Conservation (phyloP, 2,113 vertebrate genomes). For the Channa maculata region DNA sequence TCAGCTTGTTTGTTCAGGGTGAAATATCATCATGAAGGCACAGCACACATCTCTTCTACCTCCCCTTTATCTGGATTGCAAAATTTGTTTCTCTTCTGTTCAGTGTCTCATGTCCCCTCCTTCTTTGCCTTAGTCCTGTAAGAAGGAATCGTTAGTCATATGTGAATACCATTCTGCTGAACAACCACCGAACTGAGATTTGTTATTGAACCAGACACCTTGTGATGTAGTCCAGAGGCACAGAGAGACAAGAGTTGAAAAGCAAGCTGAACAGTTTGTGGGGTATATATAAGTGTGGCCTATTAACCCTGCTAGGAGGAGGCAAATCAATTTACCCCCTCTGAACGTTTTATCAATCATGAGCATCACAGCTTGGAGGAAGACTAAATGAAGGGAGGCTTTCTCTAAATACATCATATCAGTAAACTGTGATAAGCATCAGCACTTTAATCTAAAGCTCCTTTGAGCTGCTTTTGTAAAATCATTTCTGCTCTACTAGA, state of each 20-base stretch:
- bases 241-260: conserved; percentile 32
- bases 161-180: conserved; percentile 39
- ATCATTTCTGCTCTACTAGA: conserved; percentile 49
- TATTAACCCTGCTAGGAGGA: conserved; percentile 58
- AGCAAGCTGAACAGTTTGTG: conserved; percentile 27
- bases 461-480: conserved; percentile 55
- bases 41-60: conserved; percentile 50
- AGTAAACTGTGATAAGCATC: conserved; percentile 55
- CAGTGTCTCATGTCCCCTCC: conserved; percentile 31
- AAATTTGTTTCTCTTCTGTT: conserved; percentile 43
- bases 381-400: conserved; percentile 40
- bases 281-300: conserved; percentile 42
- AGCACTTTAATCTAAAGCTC: conserved; percentile 52
- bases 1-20: conserved; percentile 77
- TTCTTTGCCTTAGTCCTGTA: conserved; percentile 24
- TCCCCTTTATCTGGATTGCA: conserved; percentile 52
- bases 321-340: conserved; percentile 67
- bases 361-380: conserved; percentile 49
- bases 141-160: conserved; percentile 36
- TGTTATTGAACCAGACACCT: conserved; percentile 47
- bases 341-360: conserved; percentile 67
- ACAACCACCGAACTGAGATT: conserved; percentile 36
- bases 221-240: conserved; percentile 25
- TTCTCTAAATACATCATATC: conserved; percentile 59
- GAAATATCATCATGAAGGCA: conserved; percentile 73